Conservation (phyloP, 2,797 vertebrate species). For the Spinus pinus region DNA sequence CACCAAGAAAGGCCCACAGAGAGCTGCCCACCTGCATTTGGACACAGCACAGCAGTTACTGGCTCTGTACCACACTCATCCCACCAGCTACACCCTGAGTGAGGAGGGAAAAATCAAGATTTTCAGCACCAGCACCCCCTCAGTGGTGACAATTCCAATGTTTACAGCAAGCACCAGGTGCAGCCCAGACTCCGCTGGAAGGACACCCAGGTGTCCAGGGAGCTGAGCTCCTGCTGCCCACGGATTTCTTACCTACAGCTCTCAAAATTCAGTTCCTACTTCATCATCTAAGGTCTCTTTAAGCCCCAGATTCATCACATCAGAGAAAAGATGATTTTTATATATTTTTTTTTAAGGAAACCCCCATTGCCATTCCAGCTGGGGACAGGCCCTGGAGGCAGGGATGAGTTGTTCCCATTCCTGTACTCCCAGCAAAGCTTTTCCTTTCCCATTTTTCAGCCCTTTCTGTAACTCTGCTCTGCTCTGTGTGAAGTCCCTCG, state of each 20-base stretch:
- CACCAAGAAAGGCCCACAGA: background rate
- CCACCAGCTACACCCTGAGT: background rate
- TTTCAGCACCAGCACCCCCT: background rate
- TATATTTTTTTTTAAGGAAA: background rate
- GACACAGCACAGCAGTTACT: background rate
- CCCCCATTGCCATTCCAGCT: background rate
- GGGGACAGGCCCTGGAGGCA: accelerated
- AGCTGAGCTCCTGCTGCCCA: background rate
- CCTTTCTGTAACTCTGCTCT: background rate
- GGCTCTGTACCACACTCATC: background rate
- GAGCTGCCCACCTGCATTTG: background rate
- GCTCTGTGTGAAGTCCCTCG: background rate
- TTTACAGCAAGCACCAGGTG: background rate
- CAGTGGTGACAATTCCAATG: background rate
- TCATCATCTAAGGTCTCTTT: background rate
- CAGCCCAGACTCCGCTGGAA: background rate
- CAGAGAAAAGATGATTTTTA: background rate
- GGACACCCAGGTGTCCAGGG: background rate
- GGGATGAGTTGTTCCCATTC: background rate
- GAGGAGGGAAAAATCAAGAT: background rate
- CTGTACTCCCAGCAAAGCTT: background rate
- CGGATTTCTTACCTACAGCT: background rate
- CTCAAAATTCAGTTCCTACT: background rate
- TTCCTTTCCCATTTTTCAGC: background rate
- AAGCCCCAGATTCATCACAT: background rate